A percentile compares a stretch with the other conserved stretches of the same genome.
These are phyloP conservation scores for Delichon dasypus DNA, from an alignment of 2,797 vertebrate species.

Conservation along the genomic window DNA sequence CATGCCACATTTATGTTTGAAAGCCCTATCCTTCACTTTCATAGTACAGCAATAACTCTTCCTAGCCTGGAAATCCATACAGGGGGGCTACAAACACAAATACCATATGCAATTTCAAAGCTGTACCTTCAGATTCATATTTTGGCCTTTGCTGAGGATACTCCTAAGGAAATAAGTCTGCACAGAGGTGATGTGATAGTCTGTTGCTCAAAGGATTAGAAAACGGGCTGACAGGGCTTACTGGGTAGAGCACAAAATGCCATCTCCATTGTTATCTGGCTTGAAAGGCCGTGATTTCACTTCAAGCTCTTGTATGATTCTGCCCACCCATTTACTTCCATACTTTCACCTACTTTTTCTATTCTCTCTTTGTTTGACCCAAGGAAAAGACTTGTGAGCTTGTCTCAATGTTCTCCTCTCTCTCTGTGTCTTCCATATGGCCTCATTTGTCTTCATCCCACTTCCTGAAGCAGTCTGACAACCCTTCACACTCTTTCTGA, in stretches of 20 bases:
- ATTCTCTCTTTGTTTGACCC: not conserved
- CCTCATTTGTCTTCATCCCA: not conserved
- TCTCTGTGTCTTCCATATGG: not conserved
- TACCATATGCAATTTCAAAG: not conserved
- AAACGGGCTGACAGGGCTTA: not conserved
- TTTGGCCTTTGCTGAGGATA: not conserved
- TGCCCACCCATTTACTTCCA: not conserved
- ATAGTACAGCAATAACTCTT: not conserved
- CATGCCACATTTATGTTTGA: not conserved
- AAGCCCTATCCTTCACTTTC: not conserved
- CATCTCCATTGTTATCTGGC: not conserved
- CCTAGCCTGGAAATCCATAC: not conserved
- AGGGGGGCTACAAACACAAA: not conserved
- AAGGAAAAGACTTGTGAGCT: not conserved
- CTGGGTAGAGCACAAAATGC: not conserved
- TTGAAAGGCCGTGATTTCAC: not conserved
- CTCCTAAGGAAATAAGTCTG: not conserved
- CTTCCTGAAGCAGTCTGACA: not conserved
- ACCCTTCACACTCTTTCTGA: not conserved
- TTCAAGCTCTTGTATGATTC: not conserved
- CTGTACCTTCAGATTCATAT: not conserved
- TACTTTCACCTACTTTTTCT: not conserved
- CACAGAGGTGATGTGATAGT: not conserved
- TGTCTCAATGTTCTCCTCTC: not conserved
- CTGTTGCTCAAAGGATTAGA: not conserved